Base-by-base conservation (phyloP, 2,113 vertebrate species). In the Gymnogyps californianus region DNA sequence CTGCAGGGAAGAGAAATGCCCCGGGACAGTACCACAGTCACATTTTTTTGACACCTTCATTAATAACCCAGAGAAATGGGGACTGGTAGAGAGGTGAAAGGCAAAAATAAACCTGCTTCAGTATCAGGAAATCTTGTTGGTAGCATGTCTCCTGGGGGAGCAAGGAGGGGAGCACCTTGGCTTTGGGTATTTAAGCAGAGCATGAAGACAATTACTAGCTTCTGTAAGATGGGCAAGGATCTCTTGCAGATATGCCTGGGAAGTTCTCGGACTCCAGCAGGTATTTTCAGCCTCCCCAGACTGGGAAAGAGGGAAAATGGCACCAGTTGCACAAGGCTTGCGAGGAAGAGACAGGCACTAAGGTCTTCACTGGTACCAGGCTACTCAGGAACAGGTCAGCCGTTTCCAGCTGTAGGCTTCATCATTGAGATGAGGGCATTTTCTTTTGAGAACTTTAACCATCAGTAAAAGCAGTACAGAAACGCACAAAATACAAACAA, bases 21-120 rank as follows among this genome's bases (percentile, higher is more conserved):
- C 21, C 2, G 0, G 44, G 38, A 28, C 49, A 36, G 5, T 34
- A 42, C 14, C 26, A 34, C 0, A 0, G 42, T 44, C 28, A 54
- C 13, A 1, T 26, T 19, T 31, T 76, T 67, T 72, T 65, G 40
- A 83, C 51, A 46, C 13, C 12, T 83, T 72, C 26, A 22, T 69
- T 74, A 66, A 36, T 20, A 69, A n/a, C 2, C 5, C 31, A 59
- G 81, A 59, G 59, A 78, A 83, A 67, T 1, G 8, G 34, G 34
- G 22, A 46, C 31, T 25, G 46, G 51, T 38, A 47, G 42, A 47
- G 29, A 29, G 22, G 59, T 5, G 13, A 87, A 85, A 59, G 38
- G 28, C 25, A 94, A 44, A 93, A 90, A 67, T 24, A n/a, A 75
- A 91, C 19, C 38, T 40, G 32, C 29, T 64, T 64, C 36, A 28